phyloP scores from a whole-genome alignment of 2,797 vertebrate species.

The Mormyrops attenuatus region DNA sequence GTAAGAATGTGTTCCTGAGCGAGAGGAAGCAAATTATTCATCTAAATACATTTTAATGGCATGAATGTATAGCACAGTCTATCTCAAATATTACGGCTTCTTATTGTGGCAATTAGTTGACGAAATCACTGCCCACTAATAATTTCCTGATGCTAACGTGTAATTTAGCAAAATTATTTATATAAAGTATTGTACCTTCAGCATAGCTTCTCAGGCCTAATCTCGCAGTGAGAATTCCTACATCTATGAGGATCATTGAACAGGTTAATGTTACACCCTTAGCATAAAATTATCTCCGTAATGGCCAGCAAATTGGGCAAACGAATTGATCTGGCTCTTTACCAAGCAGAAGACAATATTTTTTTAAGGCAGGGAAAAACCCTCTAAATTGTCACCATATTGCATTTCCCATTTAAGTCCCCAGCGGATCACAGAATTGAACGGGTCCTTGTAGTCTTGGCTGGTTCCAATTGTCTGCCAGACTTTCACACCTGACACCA shows the following conservation, averaged over 20 bases:
- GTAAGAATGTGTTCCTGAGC: neutral
- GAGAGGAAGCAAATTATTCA: neutral
- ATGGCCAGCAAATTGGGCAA: constrained; percentile 77
- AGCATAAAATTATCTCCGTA: constrained; percentile 81
- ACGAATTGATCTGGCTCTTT: constrained; percentile 7
- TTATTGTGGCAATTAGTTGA: constrained; percentile 39
- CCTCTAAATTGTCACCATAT: neutral
- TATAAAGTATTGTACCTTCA: constrained; percentile 79
- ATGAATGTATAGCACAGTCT: neutral
- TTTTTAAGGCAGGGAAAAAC: neutral
- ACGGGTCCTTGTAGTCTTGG: neutral
- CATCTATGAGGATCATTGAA: constrained; percentile 75
- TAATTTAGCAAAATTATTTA: constrained; percentile 90
- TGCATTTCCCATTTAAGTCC: neutral
- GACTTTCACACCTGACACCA: constrained; percentile 2
- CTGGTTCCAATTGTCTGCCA: neutral
- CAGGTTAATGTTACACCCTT: constrained; percentile 76
- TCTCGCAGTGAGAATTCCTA: constrained; percentile 74
- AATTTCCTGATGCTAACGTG: constrained; percentile 74
- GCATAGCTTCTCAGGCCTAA: constrained; percentile 65
- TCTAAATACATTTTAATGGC: neutral
- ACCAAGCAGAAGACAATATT: constrained; percentile 16
- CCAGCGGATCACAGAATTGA: neutral
- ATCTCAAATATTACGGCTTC: neutral
- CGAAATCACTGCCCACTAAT: constrained; percentile 74